Evolutionary conservation across 2,888 invertebrate genomes (phyloP), one percentile per base, ranked within the genome.

Genomic region (Plagodis dolabraria): DNA sequence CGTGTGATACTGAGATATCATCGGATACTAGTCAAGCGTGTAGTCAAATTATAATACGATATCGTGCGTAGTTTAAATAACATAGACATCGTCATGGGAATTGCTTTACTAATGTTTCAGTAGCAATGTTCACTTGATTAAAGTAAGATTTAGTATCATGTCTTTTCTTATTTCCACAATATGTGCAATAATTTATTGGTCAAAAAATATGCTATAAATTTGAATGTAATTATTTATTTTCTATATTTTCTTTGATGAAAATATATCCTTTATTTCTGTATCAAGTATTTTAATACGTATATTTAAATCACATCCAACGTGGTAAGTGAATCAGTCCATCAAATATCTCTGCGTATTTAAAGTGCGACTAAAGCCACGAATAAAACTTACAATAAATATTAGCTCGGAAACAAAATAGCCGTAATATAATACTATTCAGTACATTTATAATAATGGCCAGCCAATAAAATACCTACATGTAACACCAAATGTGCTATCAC

Each of bases 11-110:
- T 58, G 52, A 63, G 63, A 64, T 67, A 65, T 48, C 60, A 67
- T 63, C 63, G 63, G 67, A 67, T 64, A 69, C 72, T 74, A 79
- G 74, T 75, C 75, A 77, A 72, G 72, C 82, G 79, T 80, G 76
- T 79, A 79, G 78, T 63, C 71, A 75, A 70, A 70, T 68, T 72
- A 74, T 75, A 69, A 72, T 64, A 67, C 51, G 64, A 60, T 65
- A 71, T 68, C 67, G 57, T 45, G 61, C 54, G 56, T 53, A 57
- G 57, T 55, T 59, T 63, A 47, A 47, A 47, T 54, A 49, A 57
- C 47, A 53, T 65, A 52, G 43, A 49, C 54, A 58, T 44, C 36
- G 58, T 57, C 58, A 65, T 58, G 56, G 49, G 63, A 65, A 60
- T 57, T 35, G 44, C 10, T 48, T 40, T n/a, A 52, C 52, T 45